Evolutionary conservation across 23 tunicate genomes (phyloP), one percentile per base, ranked within the genome.

Genomic region (Corella eumyota): DNA sequence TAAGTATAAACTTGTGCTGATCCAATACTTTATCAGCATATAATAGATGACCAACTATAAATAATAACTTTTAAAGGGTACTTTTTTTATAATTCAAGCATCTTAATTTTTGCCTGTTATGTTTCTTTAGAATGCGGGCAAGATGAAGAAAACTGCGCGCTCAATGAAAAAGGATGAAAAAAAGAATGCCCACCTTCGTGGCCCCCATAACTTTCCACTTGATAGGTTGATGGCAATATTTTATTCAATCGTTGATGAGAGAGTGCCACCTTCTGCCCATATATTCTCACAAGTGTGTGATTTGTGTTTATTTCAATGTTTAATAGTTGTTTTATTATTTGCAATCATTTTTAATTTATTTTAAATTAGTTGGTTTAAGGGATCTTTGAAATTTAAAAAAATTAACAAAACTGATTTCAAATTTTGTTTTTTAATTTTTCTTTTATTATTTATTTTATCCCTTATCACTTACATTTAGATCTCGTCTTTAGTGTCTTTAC

Each of bases 151-250:
- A 47, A 77, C 75, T 15, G 53, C 57, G 40, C 67, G 60, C 20
- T 64, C 66, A 33, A 36, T 72, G 64, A 76, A 77, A 25, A 65
- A 65, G 31, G 70, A 70, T 32, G 79, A 62, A 25, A 56, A 45
- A 33, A 72, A 77, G 45, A 74, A 69, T 30, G 27, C 46, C 47
- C 96, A 87, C 50, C 73, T 90, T 2, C 67, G 52, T 23, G 97
- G 97, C 11, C 97, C 97, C 3, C 80, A 69, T 2, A 56, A 73
- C 21, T 90, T 90, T 49, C 66, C 92, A 1, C 70, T 90, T n/a
- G 80, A 90, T 64, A 67, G 97, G 57, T 33, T 90, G 79, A 90
- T 90, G 90, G 92, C 97, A 27, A 81, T 90, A 56, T 90, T 90
- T 55, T 80, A 90, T 33, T 90, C 97, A 3, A 80, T 90, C 27